Conservation (phyloP, 2,113 vertebrate species). For the Pomatorhinus ruficollis region DNA sequence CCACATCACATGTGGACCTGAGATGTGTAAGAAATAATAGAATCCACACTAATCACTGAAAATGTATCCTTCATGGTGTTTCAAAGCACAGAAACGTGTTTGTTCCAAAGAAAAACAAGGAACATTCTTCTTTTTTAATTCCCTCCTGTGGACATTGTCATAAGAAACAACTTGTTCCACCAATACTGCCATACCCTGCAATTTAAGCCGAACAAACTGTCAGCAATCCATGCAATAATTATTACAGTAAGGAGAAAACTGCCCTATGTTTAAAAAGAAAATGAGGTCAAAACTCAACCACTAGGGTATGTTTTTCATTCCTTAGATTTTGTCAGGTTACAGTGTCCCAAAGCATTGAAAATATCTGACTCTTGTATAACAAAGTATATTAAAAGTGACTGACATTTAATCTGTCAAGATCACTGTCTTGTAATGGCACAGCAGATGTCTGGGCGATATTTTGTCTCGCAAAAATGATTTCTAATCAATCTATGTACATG, state of each 20-base stretch:
- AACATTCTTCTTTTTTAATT: not conserved
- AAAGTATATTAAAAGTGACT: not conserved
- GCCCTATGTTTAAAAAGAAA: not conserved
- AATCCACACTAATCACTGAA: not conserved
- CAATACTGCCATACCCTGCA: not conserved
- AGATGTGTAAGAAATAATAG: not conserved
- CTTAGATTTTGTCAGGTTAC: not conserved
- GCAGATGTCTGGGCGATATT: conserved; percentile 28
- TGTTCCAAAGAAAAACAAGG: not conserved
- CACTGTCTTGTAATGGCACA: not conserved
- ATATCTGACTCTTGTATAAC: not conserved
- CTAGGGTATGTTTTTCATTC: not conserved
- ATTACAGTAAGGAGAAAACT: not conserved
- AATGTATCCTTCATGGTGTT: not conserved
- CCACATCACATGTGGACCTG: not conserved
- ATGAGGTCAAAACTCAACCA: not conserved
- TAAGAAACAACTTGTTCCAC: not conserved
- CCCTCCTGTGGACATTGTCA: not conserved
- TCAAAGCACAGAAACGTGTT: not conserved
- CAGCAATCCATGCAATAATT: not conserved
- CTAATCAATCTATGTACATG: not conserved
- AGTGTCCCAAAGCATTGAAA: not conserved
- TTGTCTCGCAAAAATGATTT: not conserved
- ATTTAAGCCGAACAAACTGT: not conserved
- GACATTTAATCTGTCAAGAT: conserved; percentile 12